Evolutionary conservation across 2,113 vertebrate genomes (phyloP), one percentile per base, ranked within the genome.

Genomic region (Odocoileus virginianus): DNA sequence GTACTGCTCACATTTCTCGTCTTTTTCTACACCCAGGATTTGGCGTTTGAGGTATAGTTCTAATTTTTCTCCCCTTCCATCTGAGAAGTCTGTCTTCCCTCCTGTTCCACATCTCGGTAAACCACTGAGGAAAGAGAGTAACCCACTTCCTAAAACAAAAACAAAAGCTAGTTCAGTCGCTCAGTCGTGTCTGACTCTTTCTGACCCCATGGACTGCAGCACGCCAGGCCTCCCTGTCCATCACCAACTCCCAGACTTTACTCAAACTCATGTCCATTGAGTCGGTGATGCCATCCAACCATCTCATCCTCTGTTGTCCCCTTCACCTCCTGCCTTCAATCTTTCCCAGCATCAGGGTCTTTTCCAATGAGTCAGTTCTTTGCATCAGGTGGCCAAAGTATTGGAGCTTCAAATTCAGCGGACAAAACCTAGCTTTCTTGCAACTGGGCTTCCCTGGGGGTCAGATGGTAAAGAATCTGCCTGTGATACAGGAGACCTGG

Each of bases 1-100:
- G 11, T 25, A 7, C 12, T 1, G 5, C 30, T 85, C 7, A 11
- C 13, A 2, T 4, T 36, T 5, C 19, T 23, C 17, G 2, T 84
- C 36, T 52, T 76, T 61, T 81, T 15, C 33, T 23, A 9, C 6
- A 55, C 71, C 92, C 43, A 8, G 33, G 87, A 47, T 17, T 57
- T 71, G 43, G 28, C n/a, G 58, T 36, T 64, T 45, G 3, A 10
- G 13, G 9, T 30, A 0, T 15, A 6, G 10, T 23, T 82, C 43
- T 40, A n/a, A 71, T 43, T 57, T 60, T 28, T 74, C n/a, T 87
- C 30, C 9, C 54, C 8, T 64, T 64, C 52, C 7, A 11, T 57
- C 43, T 8, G 13, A 47, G 82, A 33, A 15, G 5, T 15, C 54
- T 90, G n/a, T 95, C 25, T 54, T 91, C 57, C 28, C 0, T 10